These are phyloP conservation scores for Brachionus manjavacas DNA, from an alignment of 1,140 invertebrate genomes.

Conservation along the genomic window DNA sequence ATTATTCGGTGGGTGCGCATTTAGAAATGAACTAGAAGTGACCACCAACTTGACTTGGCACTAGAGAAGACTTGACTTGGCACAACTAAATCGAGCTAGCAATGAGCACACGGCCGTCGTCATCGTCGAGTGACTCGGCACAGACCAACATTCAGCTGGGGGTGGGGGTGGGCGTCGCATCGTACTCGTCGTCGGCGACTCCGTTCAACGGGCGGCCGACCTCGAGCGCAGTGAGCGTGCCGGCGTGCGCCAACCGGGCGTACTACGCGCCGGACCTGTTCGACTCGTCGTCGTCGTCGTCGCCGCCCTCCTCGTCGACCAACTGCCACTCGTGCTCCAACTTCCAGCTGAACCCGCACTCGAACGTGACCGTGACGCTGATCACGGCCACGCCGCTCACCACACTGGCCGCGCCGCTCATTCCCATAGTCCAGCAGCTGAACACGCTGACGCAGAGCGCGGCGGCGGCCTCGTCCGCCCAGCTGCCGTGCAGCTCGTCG, in stretches of 20 bases:
- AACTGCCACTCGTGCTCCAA: not conserved
- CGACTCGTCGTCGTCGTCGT: conserved; percentile 16
- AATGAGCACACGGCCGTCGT: not conserved
- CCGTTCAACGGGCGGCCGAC: not conserved
- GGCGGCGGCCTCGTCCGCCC: not conserved
- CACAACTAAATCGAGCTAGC: not conserved
- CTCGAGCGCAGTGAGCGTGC: not conserved
- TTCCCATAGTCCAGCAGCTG: not conserved
- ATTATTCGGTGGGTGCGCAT: too few relatives aligned
- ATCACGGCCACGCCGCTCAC: not conserved
- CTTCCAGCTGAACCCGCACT: not conserved
- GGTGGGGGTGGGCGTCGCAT: not conserved
- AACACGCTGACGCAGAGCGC: not conserved
- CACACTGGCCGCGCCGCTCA: not conserved
- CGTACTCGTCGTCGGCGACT: conserved; percentile 10
- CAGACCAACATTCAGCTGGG: conserved; percentile 6
- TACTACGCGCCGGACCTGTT: not conserved
- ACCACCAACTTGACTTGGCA: too few relatives aligned
- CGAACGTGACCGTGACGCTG: not conserved
- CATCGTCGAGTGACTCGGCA: not conserved
- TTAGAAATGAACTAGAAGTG: not conserved
- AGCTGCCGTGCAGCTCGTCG: conserved; percentile 5
- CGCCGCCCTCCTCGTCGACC: not conserved
- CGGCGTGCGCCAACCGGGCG: not conserved
- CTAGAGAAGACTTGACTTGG: too few relatives aligned